Conservation (phyloP, 2,113 vertebrate genomes). For the Blennius ocellaris region DNA sequence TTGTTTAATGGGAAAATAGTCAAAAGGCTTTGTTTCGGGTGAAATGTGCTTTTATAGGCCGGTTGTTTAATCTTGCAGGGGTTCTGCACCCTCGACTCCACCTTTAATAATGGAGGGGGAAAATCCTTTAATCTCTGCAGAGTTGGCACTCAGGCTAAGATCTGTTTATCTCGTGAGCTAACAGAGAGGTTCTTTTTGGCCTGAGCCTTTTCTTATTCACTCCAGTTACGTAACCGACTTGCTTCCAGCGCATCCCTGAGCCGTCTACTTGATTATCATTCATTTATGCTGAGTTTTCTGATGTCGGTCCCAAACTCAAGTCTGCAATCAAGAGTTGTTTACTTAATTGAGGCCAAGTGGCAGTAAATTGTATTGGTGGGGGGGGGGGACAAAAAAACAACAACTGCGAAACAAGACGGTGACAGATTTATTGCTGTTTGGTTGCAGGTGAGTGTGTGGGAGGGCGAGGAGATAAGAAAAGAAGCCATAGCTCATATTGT, state of each 20-base stretch:
- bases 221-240: background rate
- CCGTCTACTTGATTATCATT: constrained; percentile 14
- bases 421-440: constrained; percentile 51
- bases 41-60: too few species aligned
- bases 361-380: constrained; percentile 44
- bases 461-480: constrained; percentile 14
- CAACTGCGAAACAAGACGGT: constrained; percentile 32
- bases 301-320: constrained; percentile 39
- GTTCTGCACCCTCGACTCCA: too few species aligned
- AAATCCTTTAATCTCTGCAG: too few species aligned
- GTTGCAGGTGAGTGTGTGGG: constrained; percentile 46
- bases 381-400: background rate
- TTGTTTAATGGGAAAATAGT: too few species aligned
- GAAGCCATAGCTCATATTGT: constrained; percentile 26
- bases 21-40: too few species aligned
- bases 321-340: constrained; percentile 28
- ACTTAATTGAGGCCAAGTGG: constrained; percentile 46
- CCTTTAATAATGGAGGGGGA: too few species aligned
- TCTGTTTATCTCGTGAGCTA: too few species aligned
- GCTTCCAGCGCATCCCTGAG: background rate
- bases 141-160: too few species aligned
- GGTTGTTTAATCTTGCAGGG: too few species aligned
- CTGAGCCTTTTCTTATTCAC: background rate
- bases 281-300: constrained; percentile 40
- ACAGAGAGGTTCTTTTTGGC: too few species aligned